A percentile compares a stretch with the other conserved stretches of the same genome.
These are phyloP conservation scores for Megalopta genalis DNA, from an alignment of 1,140 invertebrate genomes.

Conservation along the genomic window DNA sequence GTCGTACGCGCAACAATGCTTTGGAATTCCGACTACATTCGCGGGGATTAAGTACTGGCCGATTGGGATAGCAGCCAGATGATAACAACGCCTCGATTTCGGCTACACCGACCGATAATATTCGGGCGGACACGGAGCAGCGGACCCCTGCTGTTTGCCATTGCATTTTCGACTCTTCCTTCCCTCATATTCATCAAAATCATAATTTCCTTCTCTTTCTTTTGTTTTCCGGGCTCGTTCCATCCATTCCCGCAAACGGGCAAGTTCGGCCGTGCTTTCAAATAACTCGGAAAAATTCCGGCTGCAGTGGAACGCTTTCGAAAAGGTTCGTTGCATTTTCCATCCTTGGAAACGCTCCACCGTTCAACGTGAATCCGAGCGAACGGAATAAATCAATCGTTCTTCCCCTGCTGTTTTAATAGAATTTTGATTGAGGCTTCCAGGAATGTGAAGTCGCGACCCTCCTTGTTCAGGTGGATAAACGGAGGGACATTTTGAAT, in stretches of 20 bases:
- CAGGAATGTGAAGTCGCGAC: no score
- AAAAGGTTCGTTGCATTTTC: background rate
- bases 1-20: conserved; percentile 66
- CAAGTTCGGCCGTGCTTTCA: conserved; percentile 2
- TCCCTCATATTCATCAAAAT: conserved; percentile 33
- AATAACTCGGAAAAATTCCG: conserved; percentile 15
- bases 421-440: no score
- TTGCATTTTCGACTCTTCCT: conserved; percentile 24
- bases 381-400: background rate
- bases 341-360: background rate
- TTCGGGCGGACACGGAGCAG: conserved; percentile 34
- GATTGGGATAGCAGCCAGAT: conserved; percentile 49
- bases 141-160: conserved; percentile 4
- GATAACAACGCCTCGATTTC: conserved; percentile 51
- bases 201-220: conserved; percentile 4
- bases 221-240: background rate
- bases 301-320: background rate
- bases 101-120: conserved; percentile 47
- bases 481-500: no score
- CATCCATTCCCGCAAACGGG: background rate
- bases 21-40: conserved; percentile 64
- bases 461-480: no score
- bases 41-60: conserved; percentile 63
- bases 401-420: background rate
- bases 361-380: background rate